Percentiles rank a stretch among this genome's conserved stretches.
Conservation (phyloP, 2,113 vertebrate genomes). For the Propithecus coquereli region DNA sequence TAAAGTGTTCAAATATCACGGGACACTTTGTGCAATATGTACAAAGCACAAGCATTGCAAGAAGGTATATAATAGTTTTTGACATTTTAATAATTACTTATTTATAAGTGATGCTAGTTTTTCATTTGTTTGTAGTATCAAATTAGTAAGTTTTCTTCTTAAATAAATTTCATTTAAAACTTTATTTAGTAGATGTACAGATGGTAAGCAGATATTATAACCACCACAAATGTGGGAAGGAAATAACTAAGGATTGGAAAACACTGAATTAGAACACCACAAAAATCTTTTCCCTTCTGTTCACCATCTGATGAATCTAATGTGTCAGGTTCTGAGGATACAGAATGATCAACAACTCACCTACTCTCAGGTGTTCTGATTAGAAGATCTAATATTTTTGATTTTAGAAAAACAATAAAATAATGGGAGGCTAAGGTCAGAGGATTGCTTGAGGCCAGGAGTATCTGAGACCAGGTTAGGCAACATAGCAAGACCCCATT, state of each 20-base stretch:
- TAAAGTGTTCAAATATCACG: background rate
- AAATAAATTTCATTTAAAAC: slow-evolving; percentile 15
- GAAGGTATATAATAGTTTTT: background rate
- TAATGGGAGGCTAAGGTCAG: no score
- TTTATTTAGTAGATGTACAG: background rate
- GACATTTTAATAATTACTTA: slow-evolving; percentile 14
- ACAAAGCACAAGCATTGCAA: background rate
- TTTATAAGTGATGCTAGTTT: background rate
- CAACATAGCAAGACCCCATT: no score
- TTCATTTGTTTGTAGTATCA: background rate
- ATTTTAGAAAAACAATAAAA: background rate
- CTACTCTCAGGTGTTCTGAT: background rate
- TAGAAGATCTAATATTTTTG: background rate
- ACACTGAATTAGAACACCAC: background rate
- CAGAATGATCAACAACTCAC: background rate
- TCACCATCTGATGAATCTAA: background rate
- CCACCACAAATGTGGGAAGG: background rate
- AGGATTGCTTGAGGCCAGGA: no score
- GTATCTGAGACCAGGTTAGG: no score
- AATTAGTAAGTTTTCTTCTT: background rate
- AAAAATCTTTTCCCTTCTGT: background rate
- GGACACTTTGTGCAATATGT: background rate
- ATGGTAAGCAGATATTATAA: background rate
- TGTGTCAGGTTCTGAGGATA: background rate
- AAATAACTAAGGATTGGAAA: background rate